phyloP scores from a whole-genome alignment of 2,888 invertebrate genomes.

The Volucella inflata region DNA sequence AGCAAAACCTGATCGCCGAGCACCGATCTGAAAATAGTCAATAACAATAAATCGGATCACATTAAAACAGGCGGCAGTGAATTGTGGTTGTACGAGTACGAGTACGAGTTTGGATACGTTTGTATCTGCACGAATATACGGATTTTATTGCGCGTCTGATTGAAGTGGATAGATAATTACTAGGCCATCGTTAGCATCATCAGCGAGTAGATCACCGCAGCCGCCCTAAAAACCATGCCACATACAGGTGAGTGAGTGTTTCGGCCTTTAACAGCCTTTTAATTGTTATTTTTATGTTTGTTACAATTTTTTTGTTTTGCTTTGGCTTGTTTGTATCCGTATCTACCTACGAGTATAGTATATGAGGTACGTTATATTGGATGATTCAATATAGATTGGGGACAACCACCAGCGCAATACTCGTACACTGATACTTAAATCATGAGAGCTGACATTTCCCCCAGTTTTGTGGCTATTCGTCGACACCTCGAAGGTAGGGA shows the following conservation, averaged over 20 bases:
- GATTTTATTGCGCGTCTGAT: conserved; percentile 67
- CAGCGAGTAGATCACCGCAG: conserved; percentile 66
- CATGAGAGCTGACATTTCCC: conserved; percentile 13
- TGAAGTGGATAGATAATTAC: conserved; percentile 63
- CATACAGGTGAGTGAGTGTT: conserved; percentile 74
- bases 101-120: too few relatives aligned
- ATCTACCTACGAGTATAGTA: conserved; percentile 6
- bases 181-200: conserved; percentile 48
- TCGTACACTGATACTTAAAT: too few relatives aligned
- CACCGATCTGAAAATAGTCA: conserved; percentile 63
- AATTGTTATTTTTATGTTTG: conserved; percentile 72
- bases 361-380: neutral
- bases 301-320: conserved; percentile 46
- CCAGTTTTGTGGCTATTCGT: conserved; percentile 33
- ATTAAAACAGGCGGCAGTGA: conserved; percentile 39
- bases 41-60: conserved; percentile 72
- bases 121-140: conserved; percentile 33
- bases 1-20: conserved; percentile 8
- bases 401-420: conserved; percentile 15
- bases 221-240: conserved; percentile 73
- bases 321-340: neutral
- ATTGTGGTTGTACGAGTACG: too few relatives aligned
- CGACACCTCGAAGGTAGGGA: conserved; percentile 48
- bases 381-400: conserved; percentile 6
- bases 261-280: conserved; percentile 68